Evolutionary conservation across 1,140 invertebrate genomes (phyloP).

Genomic region (Drosophila nannoptera): DNA sequence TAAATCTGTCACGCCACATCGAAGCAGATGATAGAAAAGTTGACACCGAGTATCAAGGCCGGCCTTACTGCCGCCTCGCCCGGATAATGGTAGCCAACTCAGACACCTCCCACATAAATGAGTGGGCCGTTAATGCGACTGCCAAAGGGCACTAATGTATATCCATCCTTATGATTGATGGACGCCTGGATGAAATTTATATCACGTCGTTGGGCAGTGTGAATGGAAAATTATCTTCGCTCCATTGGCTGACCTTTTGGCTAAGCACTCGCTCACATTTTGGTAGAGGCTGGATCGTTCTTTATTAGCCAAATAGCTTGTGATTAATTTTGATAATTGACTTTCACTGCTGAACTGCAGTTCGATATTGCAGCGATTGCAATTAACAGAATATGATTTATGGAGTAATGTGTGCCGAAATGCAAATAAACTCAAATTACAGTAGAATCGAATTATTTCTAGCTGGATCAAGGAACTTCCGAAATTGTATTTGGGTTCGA

Average conservation of each 20-base stretch:
- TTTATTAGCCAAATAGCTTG: constrained; percentile 10
- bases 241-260: constrained; percentile 14
- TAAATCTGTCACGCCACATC: too few relatives aligned
- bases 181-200: constrained; percentile 7
- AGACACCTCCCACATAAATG: background rate
- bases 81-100: background rate
- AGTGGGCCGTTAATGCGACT: background rate
- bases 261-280: background rate
- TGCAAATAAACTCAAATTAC: background rate
- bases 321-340: constrained; percentile 16
- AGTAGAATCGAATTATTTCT: too few relatives aligned
- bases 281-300: background rate
- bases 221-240: constrained; percentile 5
- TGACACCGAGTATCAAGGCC: background rate
- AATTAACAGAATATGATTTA: background rate
- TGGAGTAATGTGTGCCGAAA: background rate
- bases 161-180: constrained; percentile 19
- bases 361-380: background rate
- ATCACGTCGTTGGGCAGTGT: constrained; percentile 2
- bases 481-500: too few relatives aligned
- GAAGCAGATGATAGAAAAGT: background rate
- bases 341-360: background rate
- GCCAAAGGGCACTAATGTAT: constrained; percentile 4
- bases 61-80: background rate
- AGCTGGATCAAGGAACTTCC: too few relatives aligned